A percentile compares a stretch with the other conserved stretches of the same genome.
Conservation (phyloP, 2,888 invertebrate genomes). For the Pseudoips prasinana region DNA sequence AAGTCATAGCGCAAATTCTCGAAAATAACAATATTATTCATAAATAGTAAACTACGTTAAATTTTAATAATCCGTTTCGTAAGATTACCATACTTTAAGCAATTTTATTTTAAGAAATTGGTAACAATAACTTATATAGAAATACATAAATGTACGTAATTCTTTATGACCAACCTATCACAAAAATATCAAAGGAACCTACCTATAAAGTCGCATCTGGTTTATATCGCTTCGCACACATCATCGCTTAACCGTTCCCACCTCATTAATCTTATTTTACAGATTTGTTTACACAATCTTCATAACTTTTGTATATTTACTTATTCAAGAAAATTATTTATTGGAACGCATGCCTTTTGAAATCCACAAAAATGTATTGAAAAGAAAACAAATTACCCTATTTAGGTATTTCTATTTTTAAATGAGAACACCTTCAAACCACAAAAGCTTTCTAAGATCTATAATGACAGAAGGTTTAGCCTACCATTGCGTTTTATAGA, state of each 20-base stretch:
- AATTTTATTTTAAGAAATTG: too few relatives aligned
- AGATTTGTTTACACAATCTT: constrained; percentile 36
- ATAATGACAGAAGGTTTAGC: too few relatives aligned
- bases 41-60: too few relatives aligned
- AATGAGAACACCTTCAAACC: constrained; percentile 8
- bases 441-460: constrained; percentile 9
- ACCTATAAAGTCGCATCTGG: constrained; percentile 37
- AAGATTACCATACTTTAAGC: too few relatives aligned
- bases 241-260: constrained; percentile 34
- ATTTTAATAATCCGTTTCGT: too few relatives aligned
- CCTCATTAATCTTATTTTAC: constrained; percentile 39
- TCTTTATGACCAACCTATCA: too few relatives aligned
- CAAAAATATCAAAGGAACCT: too few relatives aligned
- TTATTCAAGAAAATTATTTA: constrained; percentile 27
- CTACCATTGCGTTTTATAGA: too few relatives aligned
- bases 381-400: constrained; percentile 11
- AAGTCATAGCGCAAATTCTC: too few relatives aligned
- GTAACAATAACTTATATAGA: too few relatives aligned
- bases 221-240: constrained; percentile 36
- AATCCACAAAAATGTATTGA: constrained; percentile 14
- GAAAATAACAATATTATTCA: too few relatives aligned
- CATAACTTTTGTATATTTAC: constrained; percentile 32
- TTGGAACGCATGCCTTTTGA: constrained; percentile 14
- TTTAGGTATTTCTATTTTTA: constrained; percentile 12
- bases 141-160: too few relatives aligned